These are phyloP conservation scores for Trigoniulus corallinus DNA, from an alignment of 1,140 invertebrate genomes.

Conservation along the genomic window DNA sequence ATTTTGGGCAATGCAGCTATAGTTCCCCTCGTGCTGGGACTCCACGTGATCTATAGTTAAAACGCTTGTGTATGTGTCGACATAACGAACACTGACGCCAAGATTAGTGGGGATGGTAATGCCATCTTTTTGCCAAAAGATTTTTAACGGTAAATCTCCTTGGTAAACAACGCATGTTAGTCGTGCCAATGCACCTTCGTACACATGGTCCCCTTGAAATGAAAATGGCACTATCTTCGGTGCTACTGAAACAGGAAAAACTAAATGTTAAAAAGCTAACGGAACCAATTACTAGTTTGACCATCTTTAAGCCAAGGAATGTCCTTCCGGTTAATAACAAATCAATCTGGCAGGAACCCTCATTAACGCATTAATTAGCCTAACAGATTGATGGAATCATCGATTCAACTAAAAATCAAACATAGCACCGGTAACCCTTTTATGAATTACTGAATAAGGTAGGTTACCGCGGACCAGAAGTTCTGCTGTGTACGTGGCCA, in stretches of 20 bases:
- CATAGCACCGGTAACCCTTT: no score
- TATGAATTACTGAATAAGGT: no score
- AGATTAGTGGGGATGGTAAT: slow-evolving; percentile 21
- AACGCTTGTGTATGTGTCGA: slow-evolving; percentile 23
- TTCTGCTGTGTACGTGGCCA: slow-evolving; percentile 59
- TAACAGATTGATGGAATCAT: no score
- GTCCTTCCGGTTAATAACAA: no score
- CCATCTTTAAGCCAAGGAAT: no score
- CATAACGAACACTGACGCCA: slow-evolving; percentile 19
- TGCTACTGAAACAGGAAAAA: slow-evolving; percentile 43
- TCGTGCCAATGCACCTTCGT: slow-evolving; percentile 46
- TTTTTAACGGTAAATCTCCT: slow-evolving; percentile 50
- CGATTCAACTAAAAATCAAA: no score
- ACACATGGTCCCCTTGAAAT: slow-evolving; percentile 39
- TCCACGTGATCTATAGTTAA: slow-evolving; percentile 27
- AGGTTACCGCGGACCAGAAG: slow-evolving; percentile 38
- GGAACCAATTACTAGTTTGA: no score
- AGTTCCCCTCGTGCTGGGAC: slow-evolving; percentile 47
- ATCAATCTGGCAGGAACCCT: no score
- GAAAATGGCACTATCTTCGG: slow-evolving; percentile 45
- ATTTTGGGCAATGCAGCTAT: slow-evolving; percentile 63
- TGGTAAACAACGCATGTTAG: slow-evolving; percentile 53
- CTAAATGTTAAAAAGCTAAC: no score
- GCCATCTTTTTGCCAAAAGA: slow-evolving; percentile 40
- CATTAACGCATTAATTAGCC: no score